Conservation (phyloP, 2,113 vertebrate species). For the Lasiurus cinereus region DNA sequence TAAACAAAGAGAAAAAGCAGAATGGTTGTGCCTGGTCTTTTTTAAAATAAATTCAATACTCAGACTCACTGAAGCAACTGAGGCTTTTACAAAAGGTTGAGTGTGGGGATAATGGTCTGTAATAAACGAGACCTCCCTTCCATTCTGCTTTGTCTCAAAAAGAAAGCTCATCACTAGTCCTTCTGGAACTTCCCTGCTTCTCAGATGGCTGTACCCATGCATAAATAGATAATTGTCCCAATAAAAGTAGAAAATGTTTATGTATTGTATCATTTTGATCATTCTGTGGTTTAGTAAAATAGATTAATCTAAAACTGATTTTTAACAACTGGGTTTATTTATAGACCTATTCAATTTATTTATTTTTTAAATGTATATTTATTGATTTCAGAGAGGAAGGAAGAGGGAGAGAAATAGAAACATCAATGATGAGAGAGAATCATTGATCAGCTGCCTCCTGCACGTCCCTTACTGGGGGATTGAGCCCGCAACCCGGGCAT, state of each 20-base stretch:
- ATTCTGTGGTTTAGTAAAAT: not conserved
- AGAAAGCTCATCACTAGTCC: not conserved
- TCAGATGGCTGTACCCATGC: not conserved
- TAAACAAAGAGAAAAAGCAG: not conserved
- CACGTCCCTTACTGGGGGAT: too few relatives aligned
- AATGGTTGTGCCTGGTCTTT: not conserved
- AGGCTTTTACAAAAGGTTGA: not conserved
- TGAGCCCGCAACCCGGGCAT: too few relatives aligned
- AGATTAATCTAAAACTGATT: not conserved
- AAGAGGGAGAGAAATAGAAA: too few relatives aligned
- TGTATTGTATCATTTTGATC: not conserved
- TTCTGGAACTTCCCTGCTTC: not conserved
- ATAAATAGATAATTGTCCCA: too few relatives aligned
- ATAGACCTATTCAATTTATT: conserved; percentile 36
- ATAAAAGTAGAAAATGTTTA: not conserved
- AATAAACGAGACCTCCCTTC: not conserved
- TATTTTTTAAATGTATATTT: not conserved
- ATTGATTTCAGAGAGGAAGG: too few relatives aligned
- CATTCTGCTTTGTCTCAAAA: not conserved
- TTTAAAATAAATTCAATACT: not conserved
- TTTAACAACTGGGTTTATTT: conserved; percentile 27
- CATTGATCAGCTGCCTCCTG: too few relatives aligned
- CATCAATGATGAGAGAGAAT: too few relatives aligned
- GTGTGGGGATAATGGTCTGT: not conserved
- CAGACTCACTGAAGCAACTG: not conserved